Evolutionary conservation across 2,797 vertebrate species (phyloP).

Genomic region (Kryptopterus vitreolus): DNA sequence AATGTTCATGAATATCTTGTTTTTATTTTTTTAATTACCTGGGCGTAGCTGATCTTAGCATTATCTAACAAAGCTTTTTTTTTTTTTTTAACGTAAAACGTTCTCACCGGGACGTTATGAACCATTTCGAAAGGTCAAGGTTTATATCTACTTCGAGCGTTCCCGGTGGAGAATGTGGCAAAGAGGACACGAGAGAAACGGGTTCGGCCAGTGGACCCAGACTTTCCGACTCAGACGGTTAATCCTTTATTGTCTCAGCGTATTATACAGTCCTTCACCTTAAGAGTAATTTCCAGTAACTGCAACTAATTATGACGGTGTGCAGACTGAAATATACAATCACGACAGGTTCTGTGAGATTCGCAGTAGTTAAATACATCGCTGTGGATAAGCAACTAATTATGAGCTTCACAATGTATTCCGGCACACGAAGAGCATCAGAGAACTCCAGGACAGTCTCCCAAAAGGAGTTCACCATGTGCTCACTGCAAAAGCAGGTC

Average conservation of each 20-base stretch:
- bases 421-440: not conserved
- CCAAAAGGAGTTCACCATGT: too few relatives aligned
- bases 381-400: not conserved
- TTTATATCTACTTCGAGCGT: not conserved
- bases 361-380: too few relatives aligned
- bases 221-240: not conserved
- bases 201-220: not conserved
- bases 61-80: too few relatives aligned
- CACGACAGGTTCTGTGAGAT: not conserved
- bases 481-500: too few relatives aligned
- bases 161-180: not conserved
- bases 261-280: not conserved
- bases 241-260: not conserved
- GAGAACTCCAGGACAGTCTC: not conserved
- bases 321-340: not conserved
- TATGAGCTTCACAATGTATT: not conserved
- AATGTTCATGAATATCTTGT: not conserved
- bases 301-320: not conserved
- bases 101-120: not conserved
- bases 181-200: not conserved
- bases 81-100: too few relatives aligned
- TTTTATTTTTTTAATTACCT: not conserved
- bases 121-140: not conserved
- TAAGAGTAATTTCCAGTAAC: not conserved
- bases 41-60: too few relatives aligned